Percentiles rank a stretch among this genome's conserved stretches.
phyloP scores from a whole-genome alignment of 2,888 invertebrate genomes.

The Meta bourneti region DNA sequence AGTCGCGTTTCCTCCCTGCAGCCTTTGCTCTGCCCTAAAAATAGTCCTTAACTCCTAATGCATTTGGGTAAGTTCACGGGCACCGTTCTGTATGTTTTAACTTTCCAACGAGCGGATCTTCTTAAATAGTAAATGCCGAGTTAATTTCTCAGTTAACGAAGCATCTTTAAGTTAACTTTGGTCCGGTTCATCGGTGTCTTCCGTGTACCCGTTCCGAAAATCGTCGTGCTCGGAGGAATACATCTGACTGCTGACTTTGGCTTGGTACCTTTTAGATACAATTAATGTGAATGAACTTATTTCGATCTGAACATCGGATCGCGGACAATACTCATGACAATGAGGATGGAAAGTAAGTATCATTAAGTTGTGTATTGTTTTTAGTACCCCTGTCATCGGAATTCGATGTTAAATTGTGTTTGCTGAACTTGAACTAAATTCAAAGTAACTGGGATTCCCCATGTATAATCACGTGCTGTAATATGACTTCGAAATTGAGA shows the following conservation, averaged over 20 bases:
- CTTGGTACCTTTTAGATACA: not conserved
- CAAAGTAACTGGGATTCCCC: too few relatives aligned
- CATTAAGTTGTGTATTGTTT: not conserved
- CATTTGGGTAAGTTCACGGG: slow-evolving; percentile 60
- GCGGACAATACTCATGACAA: slow-evolving; percentile 50
- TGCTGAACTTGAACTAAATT: too few relatives aligned
- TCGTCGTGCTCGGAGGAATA: too few relatives aligned
- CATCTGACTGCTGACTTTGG: too few relatives aligned
- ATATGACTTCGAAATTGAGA: too few relatives aligned
- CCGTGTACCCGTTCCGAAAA: too few relatives aligned
- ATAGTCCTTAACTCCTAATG: slow-evolving; percentile 44
- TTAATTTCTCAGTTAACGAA: not conserved
- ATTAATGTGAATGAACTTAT: slow-evolving; percentile 50
- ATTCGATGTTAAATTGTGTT: not conserved
- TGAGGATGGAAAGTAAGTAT: slow-evolving; percentile 74
- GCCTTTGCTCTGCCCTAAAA: slow-evolving; percentile 54
- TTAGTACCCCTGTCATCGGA: not conserved
- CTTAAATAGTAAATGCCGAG: not conserved
- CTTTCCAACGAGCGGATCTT: not conserved
- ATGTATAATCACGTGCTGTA: too few relatives aligned
- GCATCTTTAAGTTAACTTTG: too few relatives aligned
- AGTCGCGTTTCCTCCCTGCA: slow-evolving; percentile 38
- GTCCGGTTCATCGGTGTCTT: too few relatives aligned
- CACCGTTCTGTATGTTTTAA: slow-evolving; percentile 10
- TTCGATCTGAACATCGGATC: slow-evolving; percentile 41